A percentile compares a stretch with the other conserved stretches of the same genome.
phyloP scores from a whole-genome alignment of 2,113 vertebrate genomes.

The Calyptommatus sinebrachiatus region DNA sequence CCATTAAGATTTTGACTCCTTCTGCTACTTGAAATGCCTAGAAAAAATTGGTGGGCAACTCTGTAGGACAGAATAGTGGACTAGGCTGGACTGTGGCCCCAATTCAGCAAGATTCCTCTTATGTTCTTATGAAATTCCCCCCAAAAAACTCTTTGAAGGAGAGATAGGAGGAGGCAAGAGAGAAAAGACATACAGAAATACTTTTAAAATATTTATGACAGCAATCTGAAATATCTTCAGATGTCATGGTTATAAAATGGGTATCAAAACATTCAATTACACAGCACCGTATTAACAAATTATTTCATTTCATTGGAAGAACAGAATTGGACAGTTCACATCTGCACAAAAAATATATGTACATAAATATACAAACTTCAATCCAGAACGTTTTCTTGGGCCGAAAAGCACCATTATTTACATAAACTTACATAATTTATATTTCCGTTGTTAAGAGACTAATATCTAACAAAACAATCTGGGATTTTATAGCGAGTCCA shows the following conservation, averaged over 20 bases:
- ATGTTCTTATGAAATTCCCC: neutral
- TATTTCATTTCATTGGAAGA: neutral
- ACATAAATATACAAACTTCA: constrained; percentile 26
- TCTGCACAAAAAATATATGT: constrained; percentile 21
- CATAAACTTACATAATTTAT: neutral
- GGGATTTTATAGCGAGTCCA: constrained; percentile 9
- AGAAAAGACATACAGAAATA: neutral
- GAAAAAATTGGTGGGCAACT: too few relatives aligned
- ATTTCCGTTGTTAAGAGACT: neutral
- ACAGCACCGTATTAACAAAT: constrained; percentile 59
- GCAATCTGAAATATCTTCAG: neutral
- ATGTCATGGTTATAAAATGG: constrained; percentile 18
- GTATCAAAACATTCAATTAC: constrained; percentile 71
- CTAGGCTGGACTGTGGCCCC: too few relatives aligned
- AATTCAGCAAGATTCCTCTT: too few relatives aligned
- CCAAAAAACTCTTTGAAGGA: neutral
- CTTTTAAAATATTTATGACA: constrained; percentile 10
- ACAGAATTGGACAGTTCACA: constrained; percentile 29
- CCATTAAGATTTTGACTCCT: too few relatives aligned
- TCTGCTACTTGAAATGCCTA: too few relatives aligned
- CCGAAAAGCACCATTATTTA: constrained; percentile 26
- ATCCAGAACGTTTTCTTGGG: neutral
- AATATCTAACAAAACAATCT: neutral
- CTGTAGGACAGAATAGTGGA: too few relatives aligned
- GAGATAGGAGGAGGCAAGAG: neutral